Evolutionary conservation across 2,113 vertebrate species (phyloP), one percentile per base, ranked within the genome.

Genomic region (Atractosteus spatula): DNA sequence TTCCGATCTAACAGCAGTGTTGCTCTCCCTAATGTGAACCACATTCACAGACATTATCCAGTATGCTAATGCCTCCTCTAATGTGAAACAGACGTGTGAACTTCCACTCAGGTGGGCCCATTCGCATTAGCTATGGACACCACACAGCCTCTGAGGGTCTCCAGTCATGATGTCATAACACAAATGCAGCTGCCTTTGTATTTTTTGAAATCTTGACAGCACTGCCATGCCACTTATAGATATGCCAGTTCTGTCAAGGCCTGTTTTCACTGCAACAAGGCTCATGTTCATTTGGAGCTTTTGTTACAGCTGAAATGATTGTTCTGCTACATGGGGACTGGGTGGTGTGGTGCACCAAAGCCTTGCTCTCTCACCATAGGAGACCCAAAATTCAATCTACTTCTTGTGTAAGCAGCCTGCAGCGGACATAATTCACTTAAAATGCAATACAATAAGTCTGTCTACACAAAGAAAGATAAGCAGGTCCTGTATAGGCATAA

Each of bases 11-110:
- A 73, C 77, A 16, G 51, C 62, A 8, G 77, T 71, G 71, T 72
- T 76, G 74, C 78, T 77, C 77, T 74, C 68, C 70, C 75, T 86
- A 88, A 90, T 81, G 80, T 78, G 79, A 89, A 84, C 85, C 88
- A 88, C 84, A 84, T 89, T 89, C 79, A 76, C 74, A 75, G 78
- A 79, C 11, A 70, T 29, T 29, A 29, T 71, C 62, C 73, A 69
- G 44, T 56, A 79, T 47, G 45, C 56, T 87, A 90, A 87, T 82
- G 74, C 63, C 43, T 56, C 79, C 47, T 45, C 55, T 87, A 90
- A 87, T 82, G 73, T 62, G 73, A 77, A 84, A 64, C 90, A 88
- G 87, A 82, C 76, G 62, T 61, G 67, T 76, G 78, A 78, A 74
- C 74, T 59, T 77, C 67, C 68, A 59, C 77, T 82, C 84, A 86